phyloP scores from a whole-genome alignment of 2,113 vertebrate species.

The Empidonax alnorum region DNA sequence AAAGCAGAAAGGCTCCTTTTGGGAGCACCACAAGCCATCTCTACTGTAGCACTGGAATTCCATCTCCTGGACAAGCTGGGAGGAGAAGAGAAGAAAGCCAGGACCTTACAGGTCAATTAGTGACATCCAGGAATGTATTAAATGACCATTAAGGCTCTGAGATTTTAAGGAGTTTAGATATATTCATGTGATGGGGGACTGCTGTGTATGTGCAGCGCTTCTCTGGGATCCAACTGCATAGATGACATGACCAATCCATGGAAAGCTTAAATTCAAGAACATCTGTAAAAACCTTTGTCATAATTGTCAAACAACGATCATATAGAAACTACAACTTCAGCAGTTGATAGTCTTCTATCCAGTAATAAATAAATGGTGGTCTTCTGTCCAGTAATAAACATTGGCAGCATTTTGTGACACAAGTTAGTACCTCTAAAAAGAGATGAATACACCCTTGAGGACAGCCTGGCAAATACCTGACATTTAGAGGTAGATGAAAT shows the following conservation, averaged over 20 bases:
- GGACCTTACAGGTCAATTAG: no score
- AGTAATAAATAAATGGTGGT: not conserved
- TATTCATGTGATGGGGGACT: not conserved
- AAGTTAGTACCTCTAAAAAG: not conserved
- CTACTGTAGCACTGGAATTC: no score
- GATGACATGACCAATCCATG: not conserved
- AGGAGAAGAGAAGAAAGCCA: no score
- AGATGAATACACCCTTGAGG: not conserved
- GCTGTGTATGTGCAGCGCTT: no score
- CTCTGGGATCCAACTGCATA: not conserved
- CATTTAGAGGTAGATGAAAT: not conserved
- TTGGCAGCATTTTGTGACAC: not conserved
- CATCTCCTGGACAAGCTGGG: no score
- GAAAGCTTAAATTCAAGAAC: not conserved
- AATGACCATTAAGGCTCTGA: not conserved
- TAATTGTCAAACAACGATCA: not conserved
- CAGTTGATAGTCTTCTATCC: not conserved
- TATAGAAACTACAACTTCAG: not conserved
- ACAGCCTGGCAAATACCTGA: not conserved
- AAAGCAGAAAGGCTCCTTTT: no score
- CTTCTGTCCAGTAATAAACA: not conserved
- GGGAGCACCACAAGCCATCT: no score
- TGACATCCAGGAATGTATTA: not conserved
- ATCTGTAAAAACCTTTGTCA: not conserved
- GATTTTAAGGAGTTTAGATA: not conserved